Conservation (phyloP, 2,797 vertebrate species). For the Sebastes nivosus region DNA sequence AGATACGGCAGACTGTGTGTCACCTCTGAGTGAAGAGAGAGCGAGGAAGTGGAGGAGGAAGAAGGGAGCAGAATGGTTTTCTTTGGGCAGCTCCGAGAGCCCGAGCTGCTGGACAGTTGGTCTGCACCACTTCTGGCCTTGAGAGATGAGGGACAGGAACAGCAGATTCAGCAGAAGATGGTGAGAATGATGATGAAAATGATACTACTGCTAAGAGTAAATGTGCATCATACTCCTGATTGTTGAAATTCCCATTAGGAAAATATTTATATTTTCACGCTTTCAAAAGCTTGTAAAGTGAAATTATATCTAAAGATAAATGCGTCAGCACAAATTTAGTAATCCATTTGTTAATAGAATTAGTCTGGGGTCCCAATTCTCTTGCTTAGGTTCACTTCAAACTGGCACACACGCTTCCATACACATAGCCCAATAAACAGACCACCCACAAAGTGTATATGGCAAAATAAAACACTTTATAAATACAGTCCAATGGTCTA, state of each 20-base stretch:
- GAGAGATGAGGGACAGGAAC: constrained; percentile 64
- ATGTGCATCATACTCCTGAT: neutral
- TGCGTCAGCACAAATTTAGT: neutral
- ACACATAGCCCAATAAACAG: rapidly evolving
- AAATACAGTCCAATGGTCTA: neutral
- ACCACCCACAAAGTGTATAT: neutral
- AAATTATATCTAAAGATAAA: neutral
- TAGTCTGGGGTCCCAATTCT: neutral
- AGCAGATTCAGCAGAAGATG: constrained; percentile 34
- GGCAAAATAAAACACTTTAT: neutral
- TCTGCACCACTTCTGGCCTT: constrained; percentile 84
- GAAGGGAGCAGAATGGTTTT: constrained; percentile 94
- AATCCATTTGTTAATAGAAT: constrained; percentile 9
- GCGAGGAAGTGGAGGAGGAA: constrained; percentile 82
- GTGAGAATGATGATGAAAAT: constrained; percentile 23
- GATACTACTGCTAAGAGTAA: neutral
- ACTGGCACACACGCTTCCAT: neutral
- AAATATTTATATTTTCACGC: neutral
- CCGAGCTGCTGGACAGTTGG: constrained; percentile 62
- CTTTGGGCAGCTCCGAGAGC: constrained; percentile 95
- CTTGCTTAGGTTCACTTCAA: constrained; percentile 9
- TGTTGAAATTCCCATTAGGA: neutral
- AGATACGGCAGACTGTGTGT: constrained; percentile 62
- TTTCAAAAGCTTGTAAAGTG: neutral
- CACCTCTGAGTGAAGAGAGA: constrained; percentile 84